These are phyloP conservation scores for Drosophila maculinotata DNA, from an alignment of 2,888 invertebrate species.

Conservation along the genomic window DNA sequence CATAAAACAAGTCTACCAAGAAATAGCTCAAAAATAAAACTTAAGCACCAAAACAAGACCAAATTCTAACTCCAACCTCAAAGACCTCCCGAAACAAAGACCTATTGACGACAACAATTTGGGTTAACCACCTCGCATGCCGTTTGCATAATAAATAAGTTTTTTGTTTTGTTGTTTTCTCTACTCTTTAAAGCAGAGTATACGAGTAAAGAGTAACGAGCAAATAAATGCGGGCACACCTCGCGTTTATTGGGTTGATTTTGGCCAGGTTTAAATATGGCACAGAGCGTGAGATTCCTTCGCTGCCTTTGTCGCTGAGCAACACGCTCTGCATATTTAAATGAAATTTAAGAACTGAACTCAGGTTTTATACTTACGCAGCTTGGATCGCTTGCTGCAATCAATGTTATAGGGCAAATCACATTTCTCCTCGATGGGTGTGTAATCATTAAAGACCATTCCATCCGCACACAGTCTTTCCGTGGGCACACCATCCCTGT, in stretches of 20 bases:
- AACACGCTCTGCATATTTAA: slow-evolving; percentile 53
- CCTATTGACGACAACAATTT: slow-evolving; percentile 76
- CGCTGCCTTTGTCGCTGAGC: slow-evolving; percentile 15
- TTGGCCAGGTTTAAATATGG: slow-evolving; percentile 61
- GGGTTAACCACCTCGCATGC: slow-evolving; percentile 76
- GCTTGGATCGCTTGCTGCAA: slow-evolving; percentile 90
- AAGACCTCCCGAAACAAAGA: slow-evolving; percentile 50
- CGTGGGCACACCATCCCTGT: slow-evolving; percentile 89
- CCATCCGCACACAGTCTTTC: slow-evolving; percentile 95
- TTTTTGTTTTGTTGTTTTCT: slow-evolving; percentile 1
- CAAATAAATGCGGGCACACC: slow-evolving; percentile 64
- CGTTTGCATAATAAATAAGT: slow-evolving; percentile 76
- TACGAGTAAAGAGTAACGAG: slow-evolving; percentile 74
- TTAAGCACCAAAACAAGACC: slow-evolving; percentile 41
- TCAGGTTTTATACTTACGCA: slow-evolving; percentile 89
- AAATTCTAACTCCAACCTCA: slow-evolving; percentile 12
- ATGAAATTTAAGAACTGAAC: slow-evolving; percentile 19
- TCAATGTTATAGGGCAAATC: slow-evolving; percentile 95
- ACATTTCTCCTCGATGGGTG: slow-evolving; percentile 92
- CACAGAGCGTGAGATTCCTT: slow-evolving; percentile 29
- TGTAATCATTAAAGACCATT: slow-evolving; percentile 95
- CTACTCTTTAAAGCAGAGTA: slow-evolving; percentile 25
- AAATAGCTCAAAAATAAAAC: slow-evolving; percentile 41
- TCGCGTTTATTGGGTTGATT: slow-evolving; percentile 63
- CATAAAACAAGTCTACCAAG: slow-evolving; percentile 59